Base-by-base conservation (phyloP, 2,888 invertebrate genomes). In the Lutraria lutraria region DNA sequence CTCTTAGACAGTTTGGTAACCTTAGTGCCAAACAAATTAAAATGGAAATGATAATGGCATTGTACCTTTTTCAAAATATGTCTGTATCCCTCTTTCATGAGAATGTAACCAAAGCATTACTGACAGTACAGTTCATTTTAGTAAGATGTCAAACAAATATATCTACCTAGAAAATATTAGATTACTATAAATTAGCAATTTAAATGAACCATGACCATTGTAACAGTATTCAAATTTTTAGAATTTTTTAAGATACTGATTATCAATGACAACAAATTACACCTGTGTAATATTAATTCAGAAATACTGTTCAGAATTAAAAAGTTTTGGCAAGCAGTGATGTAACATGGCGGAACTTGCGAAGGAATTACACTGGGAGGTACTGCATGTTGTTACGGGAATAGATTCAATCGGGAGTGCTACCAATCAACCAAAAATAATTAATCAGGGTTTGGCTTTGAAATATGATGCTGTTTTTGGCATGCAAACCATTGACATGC, bases 361-460 rank as follows among this genome's bases (percentile, higher is more conserved):
- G 76, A 76, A 15, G 34, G 76, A 76, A 34, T 76, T 76, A 76
- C 12, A 31, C 25, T 76, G 34, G 29, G 34, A 76, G 34, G 15
- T 19, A 0, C 76, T 76, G 76, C 34, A 34, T 76, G 15, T 76
- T 16, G 19, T 76, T 19, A 34, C 76, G 31, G 31, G 25, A 68
- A 68, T 68, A 68, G 63, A 68, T 21, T 13, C 63, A 3, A 56
- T 56, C 56, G 15, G 15, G 56, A 56, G 56, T 56, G 25, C 16
- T 76, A 76, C 34, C 19, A 31, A 21, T 76, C 76, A 76, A 34
- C 76, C 76, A 76, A 34, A 76, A 76, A 76, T 76, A 76, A 76
- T 76, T n/a, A 31, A n/a, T 76, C 8, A 76, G 34, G 76, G 76
- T 76, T 34, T 76, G 76, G 76, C 76, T 25, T 29, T 16, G 19